Conservation (phyloP, 2,888 invertebrate species). For the Synergus gifuensis region DNA sequence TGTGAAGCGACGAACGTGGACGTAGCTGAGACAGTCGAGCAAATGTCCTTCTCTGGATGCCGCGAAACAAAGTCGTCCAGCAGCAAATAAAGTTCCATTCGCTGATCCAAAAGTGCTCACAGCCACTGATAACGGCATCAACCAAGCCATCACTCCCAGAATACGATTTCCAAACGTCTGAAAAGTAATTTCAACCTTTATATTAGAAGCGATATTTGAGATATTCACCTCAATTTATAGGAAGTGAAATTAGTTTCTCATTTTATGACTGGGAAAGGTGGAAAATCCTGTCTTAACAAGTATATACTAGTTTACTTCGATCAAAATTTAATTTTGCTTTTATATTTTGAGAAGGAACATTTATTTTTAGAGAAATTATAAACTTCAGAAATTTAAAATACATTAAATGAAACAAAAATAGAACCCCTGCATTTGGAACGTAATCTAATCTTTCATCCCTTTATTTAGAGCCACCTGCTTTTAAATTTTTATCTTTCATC, state of each 20-base stretch:
- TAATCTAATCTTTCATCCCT: neutral
- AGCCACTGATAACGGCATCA: slow-evolving; percentile 95
- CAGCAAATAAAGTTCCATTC: slow-evolving; percentile 95
- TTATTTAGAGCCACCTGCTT: neutral
- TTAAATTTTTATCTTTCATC: neutral
- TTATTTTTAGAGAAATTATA: no score
- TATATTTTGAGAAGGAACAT: no score
- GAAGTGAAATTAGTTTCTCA: no score
- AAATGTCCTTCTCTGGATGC: slow-evolving; percentile 96
- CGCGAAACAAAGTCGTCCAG: slow-evolving; percentile 95
- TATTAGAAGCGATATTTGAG: neutral
- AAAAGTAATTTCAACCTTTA: slow-evolving; percentile 49
- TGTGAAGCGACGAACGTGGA: slow-evolving; percentile 93
- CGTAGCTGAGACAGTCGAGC: slow-evolving; percentile 93
- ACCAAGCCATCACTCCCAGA: slow-evolving; percentile 92
- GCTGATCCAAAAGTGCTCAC: slow-evolving; percentile 96
- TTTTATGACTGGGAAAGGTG: no score
- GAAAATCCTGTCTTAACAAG: no score
- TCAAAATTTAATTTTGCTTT: no score
- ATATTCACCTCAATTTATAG: no score
- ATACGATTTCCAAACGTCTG: slow-evolving; percentile 93
- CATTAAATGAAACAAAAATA: no score
- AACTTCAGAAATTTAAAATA: no score
- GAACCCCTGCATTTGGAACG: no score
- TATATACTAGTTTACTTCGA: no score